phyloP scores from a whole-genome alignment of 1,140 invertebrate species.

The Drosophila azteca region DNA sequence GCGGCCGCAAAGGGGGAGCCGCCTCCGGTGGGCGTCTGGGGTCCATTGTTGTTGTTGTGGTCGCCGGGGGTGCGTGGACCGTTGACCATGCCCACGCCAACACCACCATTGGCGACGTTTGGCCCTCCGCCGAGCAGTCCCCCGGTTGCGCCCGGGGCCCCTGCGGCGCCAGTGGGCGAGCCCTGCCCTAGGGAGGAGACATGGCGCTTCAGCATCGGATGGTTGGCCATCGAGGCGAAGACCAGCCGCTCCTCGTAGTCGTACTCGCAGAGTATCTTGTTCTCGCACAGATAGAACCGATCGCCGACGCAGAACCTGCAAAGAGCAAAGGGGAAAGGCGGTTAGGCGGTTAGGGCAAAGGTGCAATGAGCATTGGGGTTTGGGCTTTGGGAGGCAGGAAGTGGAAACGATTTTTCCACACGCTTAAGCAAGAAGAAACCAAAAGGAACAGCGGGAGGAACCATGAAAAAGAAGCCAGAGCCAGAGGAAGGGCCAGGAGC shows the following conservation, averaged over 20 bases:
- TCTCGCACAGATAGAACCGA: conserved; percentile 97
- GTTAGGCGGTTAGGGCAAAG: conserved; percentile 36
- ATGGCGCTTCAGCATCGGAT: conserved; percentile 95
- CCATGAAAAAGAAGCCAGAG: no score
- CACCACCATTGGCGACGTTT: conserved; percentile 36
- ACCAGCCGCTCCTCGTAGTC: conserved; percentile 97
- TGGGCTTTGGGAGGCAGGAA: conserved; percentile 36
- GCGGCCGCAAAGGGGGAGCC: conserved; percentile 73
- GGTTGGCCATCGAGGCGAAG: conserved; percentile 95
- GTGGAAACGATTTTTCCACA: conserved; percentile 81
- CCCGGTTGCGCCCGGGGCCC: conserved; percentile 45
- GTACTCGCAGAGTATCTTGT: conserved; percentile 98
- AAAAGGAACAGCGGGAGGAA: no score
- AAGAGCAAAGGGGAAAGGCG: conserved; percentile 47
- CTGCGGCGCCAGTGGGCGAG: conserved; percentile 62
- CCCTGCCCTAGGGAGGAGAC: conserved; percentile 85
- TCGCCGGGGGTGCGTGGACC: conserved; percentile 78
- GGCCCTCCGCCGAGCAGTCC: conserved; percentile 42
- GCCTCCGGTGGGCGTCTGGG: conserved; percentile 63
- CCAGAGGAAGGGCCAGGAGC: conserved; percentile 5
- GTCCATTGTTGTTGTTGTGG: conserved; percentile 79
- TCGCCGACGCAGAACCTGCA: conserved; percentile 98
- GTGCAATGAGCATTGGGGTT: no score
- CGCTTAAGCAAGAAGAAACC: conserved; percentile 46
- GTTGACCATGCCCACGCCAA: conserved; percentile 56